A percentile compares a stretch with the other conserved stretches of the same genome.
Conservation (phyloP, 2,113 vertebrate genomes). For the Hydropotes inermis region DNA sequence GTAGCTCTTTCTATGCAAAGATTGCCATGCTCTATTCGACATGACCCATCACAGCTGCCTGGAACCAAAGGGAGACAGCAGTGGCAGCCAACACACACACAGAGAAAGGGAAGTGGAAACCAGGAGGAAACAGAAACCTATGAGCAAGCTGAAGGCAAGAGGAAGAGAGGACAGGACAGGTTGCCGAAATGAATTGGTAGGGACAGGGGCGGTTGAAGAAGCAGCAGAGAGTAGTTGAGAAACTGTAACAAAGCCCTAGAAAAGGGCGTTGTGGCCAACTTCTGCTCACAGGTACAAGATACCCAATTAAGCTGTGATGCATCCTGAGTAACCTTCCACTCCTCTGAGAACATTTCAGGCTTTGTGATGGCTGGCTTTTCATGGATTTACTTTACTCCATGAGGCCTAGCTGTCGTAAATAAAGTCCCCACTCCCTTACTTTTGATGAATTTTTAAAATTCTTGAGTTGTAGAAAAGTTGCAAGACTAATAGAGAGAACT, state of each 20-base stretch:
- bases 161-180: background rate
- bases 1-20: background rate
- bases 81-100: background rate
- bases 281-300: background rate
- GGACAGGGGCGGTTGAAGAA: background rate
- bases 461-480: background rate
- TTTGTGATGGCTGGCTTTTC: background rate
- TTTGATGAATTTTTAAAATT: background rate
- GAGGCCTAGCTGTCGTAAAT: background rate
- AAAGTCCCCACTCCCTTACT: background rate
- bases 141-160: background rate
- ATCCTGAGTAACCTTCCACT: no score
- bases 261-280: fast-evolving
- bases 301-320: background rate
- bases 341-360: background rate
- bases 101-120: background rate
- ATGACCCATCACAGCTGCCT: background rate
- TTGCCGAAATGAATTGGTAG: background rate
- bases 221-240: background rate
- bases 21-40: background rate
- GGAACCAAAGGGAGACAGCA: background rate
- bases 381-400: background rate
- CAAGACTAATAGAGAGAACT: background rate
- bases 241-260: background rate
- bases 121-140: background rate